Conservation (phyloP, 2,113 vertebrate species). For the Calonectris borealis region DNA sequence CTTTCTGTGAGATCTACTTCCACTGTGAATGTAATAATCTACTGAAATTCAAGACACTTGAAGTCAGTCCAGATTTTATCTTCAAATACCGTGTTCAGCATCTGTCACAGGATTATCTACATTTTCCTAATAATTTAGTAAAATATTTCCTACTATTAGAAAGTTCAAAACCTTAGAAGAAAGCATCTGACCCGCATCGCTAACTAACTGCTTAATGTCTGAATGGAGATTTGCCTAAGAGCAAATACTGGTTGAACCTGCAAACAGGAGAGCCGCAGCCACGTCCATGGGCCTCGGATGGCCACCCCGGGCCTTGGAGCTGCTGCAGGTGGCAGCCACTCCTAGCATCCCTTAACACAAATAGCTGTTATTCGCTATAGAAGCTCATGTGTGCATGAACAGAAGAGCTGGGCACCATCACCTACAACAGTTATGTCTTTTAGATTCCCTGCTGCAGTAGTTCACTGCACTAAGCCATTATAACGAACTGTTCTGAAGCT, state of each 20-base stretch:
- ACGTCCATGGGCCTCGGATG: fast-evolving
- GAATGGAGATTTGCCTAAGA: background rate
- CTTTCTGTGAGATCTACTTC: background rate
- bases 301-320: fast-evolving
- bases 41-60: background rate
- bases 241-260: background rate
- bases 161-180: background rate
- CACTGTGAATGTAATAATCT: background rate
- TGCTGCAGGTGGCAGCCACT: background rate
- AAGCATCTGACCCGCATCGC: fast-evolving
- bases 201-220: background rate
- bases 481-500: background rate
- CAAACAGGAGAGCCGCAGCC: background rate
- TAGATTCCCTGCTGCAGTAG: background rate
- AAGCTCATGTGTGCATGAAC: background rate
- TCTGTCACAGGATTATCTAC: background rate
- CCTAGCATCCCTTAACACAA: background rate
- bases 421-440: background rate
- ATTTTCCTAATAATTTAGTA: background rate
- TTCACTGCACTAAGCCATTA: background rate
- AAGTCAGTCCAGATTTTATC: background rate
- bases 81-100: background rate
- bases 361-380: background rate
- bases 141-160: background rate
- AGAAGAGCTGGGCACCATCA: background rate